These are phyloP conservation scores for Orthosia incerta DNA, from an alignment of 2,888 invertebrate species.

Conservation along the genomic window DNA sequence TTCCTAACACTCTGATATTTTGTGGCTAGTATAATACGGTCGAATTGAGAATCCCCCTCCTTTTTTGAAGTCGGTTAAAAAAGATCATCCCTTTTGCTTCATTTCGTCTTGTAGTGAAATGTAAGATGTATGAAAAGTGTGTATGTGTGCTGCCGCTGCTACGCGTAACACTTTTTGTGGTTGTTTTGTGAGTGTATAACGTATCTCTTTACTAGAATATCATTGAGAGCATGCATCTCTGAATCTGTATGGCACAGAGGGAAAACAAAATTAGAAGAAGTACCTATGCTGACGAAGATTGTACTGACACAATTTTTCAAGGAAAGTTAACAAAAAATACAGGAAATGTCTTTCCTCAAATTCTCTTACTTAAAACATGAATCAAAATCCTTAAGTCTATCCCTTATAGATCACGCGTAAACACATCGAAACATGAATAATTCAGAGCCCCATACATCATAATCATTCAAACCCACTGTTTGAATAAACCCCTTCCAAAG, in stretches of 20 bases:
- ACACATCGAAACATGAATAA: slow-evolving; percentile 24
- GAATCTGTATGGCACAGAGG: neutral
- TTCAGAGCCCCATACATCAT: slow-evolving; percentile 21
- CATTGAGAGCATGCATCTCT: too few relatives aligned
- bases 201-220: too few relatives aligned
- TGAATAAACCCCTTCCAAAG: neutral
- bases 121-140: too few relatives aligned
- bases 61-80: too few relatives aligned
- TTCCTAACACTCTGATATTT: too few relatives aligned
- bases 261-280: neutral
- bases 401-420: slow-evolving; percentile 5
- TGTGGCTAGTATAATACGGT: too few relatives aligned
- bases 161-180: too few relatives aligned
- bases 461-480: slow-evolving; percentile 14
- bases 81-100: too few relatives aligned
- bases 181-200: too few relatives aligned
- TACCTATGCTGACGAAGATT: neutral
- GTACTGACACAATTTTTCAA: neutral
- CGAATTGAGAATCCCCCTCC: too few relatives aligned
- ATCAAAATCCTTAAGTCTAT: neutral
- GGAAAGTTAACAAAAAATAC: neutral
- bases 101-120: too few relatives aligned
- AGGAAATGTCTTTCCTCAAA: neutral
- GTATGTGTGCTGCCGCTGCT: too few relatives aligned
- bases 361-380: neutral